These are phyloP conservation scores for Uria lomvia DNA, from an alignment of 2,113 vertebrate species.

Conservation along the genomic window DNA sequence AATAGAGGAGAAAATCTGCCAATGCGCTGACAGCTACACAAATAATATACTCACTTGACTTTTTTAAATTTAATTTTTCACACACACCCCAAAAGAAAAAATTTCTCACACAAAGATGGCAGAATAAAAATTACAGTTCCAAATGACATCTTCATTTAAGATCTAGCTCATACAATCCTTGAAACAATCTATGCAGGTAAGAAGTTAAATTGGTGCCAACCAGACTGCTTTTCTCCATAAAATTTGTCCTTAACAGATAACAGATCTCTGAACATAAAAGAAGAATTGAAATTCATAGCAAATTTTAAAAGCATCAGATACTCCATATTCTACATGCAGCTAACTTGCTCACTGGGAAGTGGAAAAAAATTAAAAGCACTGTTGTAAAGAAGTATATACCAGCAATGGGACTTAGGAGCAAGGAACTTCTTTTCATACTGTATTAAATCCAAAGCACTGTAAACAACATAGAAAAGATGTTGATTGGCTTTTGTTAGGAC, in stretches of 20 bases:
- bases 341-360: not conserved
- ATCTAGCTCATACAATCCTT: not conserved
- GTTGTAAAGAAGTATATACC: not conserved
- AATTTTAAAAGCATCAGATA: not conserved
- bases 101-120: not conserved
- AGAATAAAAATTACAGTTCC: not conserved
- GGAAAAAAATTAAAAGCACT: not conserved
- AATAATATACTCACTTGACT: not conserved
- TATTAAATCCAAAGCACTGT: not conserved
- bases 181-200: not conserved
- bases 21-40: not conserved
- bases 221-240: not conserved
- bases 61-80: not conserved
- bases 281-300: not conserved
- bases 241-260: not conserved
- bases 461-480: not conserved
- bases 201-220: not conserved
- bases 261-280: not conserved
- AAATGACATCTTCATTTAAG: not conserved
- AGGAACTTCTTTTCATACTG: not conserved
- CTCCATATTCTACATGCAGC: not conserved
- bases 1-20: not conserved
- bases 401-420: not conserved
- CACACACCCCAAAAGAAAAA: not conserved
- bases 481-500: not conserved